Conservation (phyloP, 2,888 invertebrate species). For the Allophyes oxyacanthae region DNA sequence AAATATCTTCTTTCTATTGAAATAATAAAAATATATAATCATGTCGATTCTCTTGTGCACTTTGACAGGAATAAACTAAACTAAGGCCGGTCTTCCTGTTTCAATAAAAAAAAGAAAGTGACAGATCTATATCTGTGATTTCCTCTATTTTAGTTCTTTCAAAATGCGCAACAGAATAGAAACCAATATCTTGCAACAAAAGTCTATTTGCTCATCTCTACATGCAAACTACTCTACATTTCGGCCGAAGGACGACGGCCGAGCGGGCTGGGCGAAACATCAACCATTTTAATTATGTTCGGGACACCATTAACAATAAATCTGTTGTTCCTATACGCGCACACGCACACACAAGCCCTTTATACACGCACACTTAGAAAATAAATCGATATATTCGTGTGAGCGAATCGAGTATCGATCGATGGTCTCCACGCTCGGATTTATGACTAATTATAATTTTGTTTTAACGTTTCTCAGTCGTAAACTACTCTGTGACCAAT, state of each 20-base stretch:
- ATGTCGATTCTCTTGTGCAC: too few relatives aligned
- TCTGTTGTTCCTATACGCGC: conserved; percentile 81
- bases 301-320: conserved; percentile 89
- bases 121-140: too few relatives aligned
- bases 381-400: conserved; percentile 71
- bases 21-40: too few relatives aligned
- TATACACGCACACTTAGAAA: conserved; percentile 38
- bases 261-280: conserved; percentile 83
- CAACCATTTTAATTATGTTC: conserved; percentile 89
- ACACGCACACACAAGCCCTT: conserved; percentile 56
- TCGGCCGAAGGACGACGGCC: conserved; percentile 74
- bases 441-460: conserved; percentile 86
- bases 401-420: conserved; percentile 69
- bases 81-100: too few relatives aligned
- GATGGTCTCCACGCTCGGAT: conserved; percentile 77
- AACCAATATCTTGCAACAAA: too few relatives aligned
- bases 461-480: conserved; percentile 77
- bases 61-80: too few relatives aligned
- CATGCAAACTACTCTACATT: conserved; percentile 58
- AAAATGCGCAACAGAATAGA: too few relatives aligned
- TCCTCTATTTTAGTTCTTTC: too few relatives aligned
- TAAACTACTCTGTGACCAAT: conserved; percentile 85
- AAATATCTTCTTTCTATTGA: too few relatives aligned
- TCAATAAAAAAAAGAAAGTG: too few relatives aligned
- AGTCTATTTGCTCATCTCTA: conserved; percentile 50